phyloP scores from a whole-genome alignment of 2,797 vertebrate species.

The Cottoperca gobio region DNA sequence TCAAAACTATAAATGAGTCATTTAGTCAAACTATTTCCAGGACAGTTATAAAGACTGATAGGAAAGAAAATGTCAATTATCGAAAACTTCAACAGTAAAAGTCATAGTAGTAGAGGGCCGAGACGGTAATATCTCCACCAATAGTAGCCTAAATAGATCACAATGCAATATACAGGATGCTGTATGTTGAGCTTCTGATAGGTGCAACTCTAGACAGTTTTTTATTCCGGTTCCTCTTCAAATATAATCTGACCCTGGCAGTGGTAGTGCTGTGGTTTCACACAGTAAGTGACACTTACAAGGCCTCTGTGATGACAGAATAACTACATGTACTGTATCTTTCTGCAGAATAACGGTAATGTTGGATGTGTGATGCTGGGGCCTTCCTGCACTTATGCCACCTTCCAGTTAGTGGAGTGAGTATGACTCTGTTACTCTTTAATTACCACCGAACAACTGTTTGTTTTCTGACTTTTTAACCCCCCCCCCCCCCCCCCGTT shows the following conservation, averaged over 20 bases:
- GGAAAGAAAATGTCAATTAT: neutral
- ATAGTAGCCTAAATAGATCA: neutral
- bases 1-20: neutral
- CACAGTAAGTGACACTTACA: neutral
- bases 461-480: neutral
- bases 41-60: neutral
- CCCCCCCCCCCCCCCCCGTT: neutral
- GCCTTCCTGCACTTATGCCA: conserved; percentile 93
- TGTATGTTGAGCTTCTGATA: neutral
- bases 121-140: neutral
- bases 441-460: neutral
- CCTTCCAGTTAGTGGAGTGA: conserved; percentile 96
- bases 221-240: too few relatives aligned
- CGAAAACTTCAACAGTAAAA: neutral
- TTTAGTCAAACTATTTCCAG: neutral
- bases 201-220: too few relatives aligned
- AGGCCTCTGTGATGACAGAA: neutral
- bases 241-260: too few relatives aligned
- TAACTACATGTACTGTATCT: neutral
- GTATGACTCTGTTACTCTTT: conserved; percentile 66
- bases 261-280: neutral
- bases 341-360: conserved; percentile 60
- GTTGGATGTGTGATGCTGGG: conserved; percentile 92
- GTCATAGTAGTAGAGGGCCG: too few relatives aligned
- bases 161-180: conserved; percentile 5